Evolutionary conservation across 92 coral and sea anemone species (phyloP).

Genomic region (Parazoanthus atlanticus): DNA sequence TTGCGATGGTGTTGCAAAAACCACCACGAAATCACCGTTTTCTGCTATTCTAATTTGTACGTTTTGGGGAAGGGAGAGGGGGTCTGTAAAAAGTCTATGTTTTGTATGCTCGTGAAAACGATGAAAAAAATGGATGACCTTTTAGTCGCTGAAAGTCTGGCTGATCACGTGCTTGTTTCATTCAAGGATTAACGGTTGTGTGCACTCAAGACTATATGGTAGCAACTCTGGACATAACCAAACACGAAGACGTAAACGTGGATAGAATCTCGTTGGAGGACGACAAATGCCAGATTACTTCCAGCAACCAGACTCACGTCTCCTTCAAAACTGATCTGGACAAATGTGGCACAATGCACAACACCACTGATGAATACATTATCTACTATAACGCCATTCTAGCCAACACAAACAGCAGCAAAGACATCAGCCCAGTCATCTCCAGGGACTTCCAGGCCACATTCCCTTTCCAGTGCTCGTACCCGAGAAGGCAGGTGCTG

Average conservation of each 20-base stretch:
- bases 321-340: constrained; percentile 56
- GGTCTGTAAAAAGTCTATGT: too few species aligned
- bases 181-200: constrained; percentile 62
- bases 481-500: constrained; percentile 63
- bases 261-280: constrained; percentile 66
- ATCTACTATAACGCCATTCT: constrained; percentile 68
- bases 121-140: too few species aligned
- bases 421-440: constrained; percentile 48
- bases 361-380: constrained; percentile 59
- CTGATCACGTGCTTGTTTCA: not conserved
- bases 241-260: constrained; percentile 20
- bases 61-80: too few species aligned
- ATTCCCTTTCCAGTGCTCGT: constrained; percentile 82
- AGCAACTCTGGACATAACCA: constrained; percentile 45
- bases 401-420: constrained; percentile 57
- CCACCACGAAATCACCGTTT: too few species aligned
- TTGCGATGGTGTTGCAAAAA: too few species aligned
- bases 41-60: too few species aligned
- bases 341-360: constrained; percentile 68
- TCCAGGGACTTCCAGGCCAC: constrained; percentile 77
- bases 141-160: too few species aligned
- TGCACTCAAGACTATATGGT: constrained; percentile 66
- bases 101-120: too few species aligned
- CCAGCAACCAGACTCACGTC: constrained; percentile 32
- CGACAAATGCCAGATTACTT: constrained; percentile 26